Evolutionary conservation across 2,888 invertebrate species (phyloP).

Genomic region (Acrocera orbiculus): DNA sequence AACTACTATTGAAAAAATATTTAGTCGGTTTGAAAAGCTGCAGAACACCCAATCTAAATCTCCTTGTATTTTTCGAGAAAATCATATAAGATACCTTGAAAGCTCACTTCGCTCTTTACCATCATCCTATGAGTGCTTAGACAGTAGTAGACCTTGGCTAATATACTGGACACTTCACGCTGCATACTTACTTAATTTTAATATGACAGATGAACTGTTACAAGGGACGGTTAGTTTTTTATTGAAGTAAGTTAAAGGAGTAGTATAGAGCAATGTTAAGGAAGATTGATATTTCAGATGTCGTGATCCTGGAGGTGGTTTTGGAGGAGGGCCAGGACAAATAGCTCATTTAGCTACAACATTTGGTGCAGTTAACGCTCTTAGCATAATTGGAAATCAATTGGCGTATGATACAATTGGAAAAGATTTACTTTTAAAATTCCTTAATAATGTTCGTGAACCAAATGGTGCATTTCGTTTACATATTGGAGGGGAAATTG

Average conservation of each 20-base stretch:
- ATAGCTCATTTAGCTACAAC: slow-evolving; percentile 88
- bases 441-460: slow-evolving; percentile 58
- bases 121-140: slow-evolving; percentile 60
- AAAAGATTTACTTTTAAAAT: slow-evolving; percentile 48
- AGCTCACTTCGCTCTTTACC: slow-evolving; percentile 50
- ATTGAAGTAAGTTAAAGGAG: slow-evolving; percentile 29
- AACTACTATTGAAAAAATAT: slow-evolving; percentile 36
- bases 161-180: slow-evolving; percentile 95
- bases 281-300: slow-evolving; percentile 17
- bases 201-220: slow-evolving; percentile 38
- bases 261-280: not conserved
- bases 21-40: slow-evolving; percentile 32
- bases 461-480: slow-evolving; percentile 82
- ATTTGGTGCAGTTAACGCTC: slow-evolving; percentile 88
- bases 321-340: slow-evolving; percentile 89
- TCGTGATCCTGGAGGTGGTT: slow-evolving; percentile 49
- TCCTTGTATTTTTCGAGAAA: slow-evolving; percentile 41
- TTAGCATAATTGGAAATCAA: slow-evolving; percentile 75
- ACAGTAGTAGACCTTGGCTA: slow-evolving; percentile 92
- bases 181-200: slow-evolving; percentile 54
- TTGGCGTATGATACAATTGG: slow-evolving; percentile 79
- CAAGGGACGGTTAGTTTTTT: slow-evolving; percentile 41
- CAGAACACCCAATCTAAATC: slow-evolving; percentile 37
- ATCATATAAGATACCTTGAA: slow-evolving; percentile 48
- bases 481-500: slow-evolving; percentile 83